These are phyloP conservation scores for Belonocnema kinseyi DNA, from an alignment of 1,140 invertebrate species.

Conservation along the genomic window DNA sequence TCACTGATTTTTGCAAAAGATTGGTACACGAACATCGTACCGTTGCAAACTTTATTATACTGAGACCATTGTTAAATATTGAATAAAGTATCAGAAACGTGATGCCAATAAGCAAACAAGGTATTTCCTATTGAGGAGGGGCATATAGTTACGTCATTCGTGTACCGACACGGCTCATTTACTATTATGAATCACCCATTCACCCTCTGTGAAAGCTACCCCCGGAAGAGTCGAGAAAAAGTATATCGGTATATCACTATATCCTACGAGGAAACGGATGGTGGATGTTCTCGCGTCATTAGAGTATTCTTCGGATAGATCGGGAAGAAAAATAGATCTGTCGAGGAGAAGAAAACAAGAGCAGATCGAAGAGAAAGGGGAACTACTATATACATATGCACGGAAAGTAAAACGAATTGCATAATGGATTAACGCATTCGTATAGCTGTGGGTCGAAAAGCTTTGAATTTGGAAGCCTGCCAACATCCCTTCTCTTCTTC, in stretches of 20 bases:
- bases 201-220: too few species aligned
- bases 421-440: slow-evolving; percentile 57
- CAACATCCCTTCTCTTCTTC: background rate
- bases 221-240: slow-evolving; percentile 5
- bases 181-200: too few species aligned
- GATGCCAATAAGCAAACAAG: too few species aligned
- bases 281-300: background rate
- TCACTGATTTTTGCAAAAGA: too few species aligned
- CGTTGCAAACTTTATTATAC: too few species aligned
- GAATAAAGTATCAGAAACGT: too few species aligned
- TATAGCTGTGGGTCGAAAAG: slow-evolving; percentile 47
- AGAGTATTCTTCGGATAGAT: background rate
- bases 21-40: too few species aligned
- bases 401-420: slow-evolving; percentile 57
- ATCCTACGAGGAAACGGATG: slow-evolving; percentile 13
- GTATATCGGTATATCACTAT: slow-evolving; percentile 39
- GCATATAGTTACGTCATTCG: too few species aligned
- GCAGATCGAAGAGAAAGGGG: slow-evolving; percentile 35
- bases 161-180: too few species aligned
- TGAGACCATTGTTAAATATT: too few species aligned
- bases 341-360: slow-evolving; percentile 17
- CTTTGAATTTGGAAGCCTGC: slow-evolving; percentile 36
- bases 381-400: slow-evolving; percentile 50
- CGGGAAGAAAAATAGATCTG: slow-evolving; percentile 4
- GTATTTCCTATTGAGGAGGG: too few species aligned